A percentile compares a stretch with the other conserved stretches of the same genome.
phyloP scores from a whole-genome alignment of 1,140 invertebrate species.

The Pachypeltis micranthus region DNA sequence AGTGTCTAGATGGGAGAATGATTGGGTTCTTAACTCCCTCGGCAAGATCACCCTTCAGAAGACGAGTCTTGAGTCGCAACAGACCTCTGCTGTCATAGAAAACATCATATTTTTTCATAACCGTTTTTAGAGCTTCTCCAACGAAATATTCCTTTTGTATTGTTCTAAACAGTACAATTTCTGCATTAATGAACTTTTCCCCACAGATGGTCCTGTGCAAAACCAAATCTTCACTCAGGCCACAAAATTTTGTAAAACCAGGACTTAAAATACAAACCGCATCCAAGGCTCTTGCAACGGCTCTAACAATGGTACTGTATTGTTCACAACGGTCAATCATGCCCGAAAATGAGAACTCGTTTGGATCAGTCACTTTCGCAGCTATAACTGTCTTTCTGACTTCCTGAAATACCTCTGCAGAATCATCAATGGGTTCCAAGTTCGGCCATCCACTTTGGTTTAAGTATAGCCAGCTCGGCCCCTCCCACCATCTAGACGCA shows the following conservation, averaged over 20 bases:
- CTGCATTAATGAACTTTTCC: not conserved
- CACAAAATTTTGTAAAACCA: not conserved
- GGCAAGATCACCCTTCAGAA: not conserved
- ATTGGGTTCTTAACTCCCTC: not conserved
- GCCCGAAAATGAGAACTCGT: not conserved
- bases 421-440: not conserved
- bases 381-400: not conserved
- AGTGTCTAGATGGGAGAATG: not conserved
- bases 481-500: no score
- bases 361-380: no score
- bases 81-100: not conserved
- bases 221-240: no score
- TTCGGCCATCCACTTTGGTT: not conserved
- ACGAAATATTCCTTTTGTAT: not conserved
- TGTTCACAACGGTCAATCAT: not conserved
- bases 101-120: not conserved
- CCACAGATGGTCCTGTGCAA: not conserved
- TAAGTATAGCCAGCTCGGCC: not conserved
- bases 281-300: not conserved
- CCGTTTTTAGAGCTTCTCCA: not conserved
- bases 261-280: no score
- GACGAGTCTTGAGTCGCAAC: not conserved
- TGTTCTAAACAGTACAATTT: not conserved
- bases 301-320: not conserved
- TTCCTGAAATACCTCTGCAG: not conserved